These are phyloP conservation scores for Allophyes oxyacanthae DNA, from an alignment of 2,888 invertebrate genomes.

Conservation along the genomic window DNA sequence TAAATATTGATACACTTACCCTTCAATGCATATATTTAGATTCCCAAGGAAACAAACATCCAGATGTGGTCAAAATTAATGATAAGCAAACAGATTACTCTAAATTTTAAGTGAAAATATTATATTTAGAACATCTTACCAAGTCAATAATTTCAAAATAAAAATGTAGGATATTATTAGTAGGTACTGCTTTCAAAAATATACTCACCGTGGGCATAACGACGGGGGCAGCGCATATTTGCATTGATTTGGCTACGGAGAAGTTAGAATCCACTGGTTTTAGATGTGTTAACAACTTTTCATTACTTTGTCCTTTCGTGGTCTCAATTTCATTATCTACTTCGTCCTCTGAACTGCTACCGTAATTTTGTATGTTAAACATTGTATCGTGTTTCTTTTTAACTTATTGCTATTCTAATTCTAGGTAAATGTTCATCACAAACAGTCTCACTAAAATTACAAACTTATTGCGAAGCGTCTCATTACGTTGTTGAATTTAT, in stretches of 20 bases:
- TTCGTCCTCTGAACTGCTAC: conserved; percentile 92
- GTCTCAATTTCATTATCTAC: conserved; percentile 83
- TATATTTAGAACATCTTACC: too few species aligned
- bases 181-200: neutral
- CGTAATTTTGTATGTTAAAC: conserved; percentile 93
- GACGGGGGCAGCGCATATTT: conserved; percentile 94
- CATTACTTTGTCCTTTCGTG: conserved; percentile 77
- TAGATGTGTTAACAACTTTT: conserved; percentile 83
- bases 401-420: conserved; percentile 4
- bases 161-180: too few species aligned
- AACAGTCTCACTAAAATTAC: conserved; percentile 7
- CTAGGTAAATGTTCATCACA: conserved; percentile 16
- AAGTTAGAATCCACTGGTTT: conserved; percentile 88
- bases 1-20: too few species aligned
- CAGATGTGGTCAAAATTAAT: too few species aligned
- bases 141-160: too few species aligned
- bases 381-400: conserved; percentile 76
- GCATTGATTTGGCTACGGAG: conserved; percentile 90
- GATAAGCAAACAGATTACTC: too few species aligned
- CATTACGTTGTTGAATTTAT: neutral
- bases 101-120: too few species aligned
- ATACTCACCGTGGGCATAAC: conserved; percentile 94
- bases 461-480: neutral
- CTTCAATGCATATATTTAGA: too few species aligned
- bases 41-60: too few species aligned